These are phyloP conservation scores for Leptura quadrifasciata DNA, from an alignment of 2,888 invertebrate species.

Conservation along the genomic window DNA sequence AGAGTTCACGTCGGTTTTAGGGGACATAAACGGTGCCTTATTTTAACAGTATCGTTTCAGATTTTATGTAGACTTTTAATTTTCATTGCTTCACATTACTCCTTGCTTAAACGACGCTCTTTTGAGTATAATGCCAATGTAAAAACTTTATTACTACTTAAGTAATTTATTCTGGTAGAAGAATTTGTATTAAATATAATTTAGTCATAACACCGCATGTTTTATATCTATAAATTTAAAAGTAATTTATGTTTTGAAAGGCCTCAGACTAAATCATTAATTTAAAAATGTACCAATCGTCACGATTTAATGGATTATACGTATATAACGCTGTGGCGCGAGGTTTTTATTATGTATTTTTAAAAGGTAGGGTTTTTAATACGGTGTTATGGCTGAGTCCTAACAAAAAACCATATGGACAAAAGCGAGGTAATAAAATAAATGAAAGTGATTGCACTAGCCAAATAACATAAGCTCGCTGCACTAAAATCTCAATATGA, in stretches of 20 bases:
- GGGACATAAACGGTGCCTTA: slow-evolving; percentile 21
- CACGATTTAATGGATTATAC: slow-evolving; percentile 48
- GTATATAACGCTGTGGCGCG: neutral
- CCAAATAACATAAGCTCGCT: neutral
- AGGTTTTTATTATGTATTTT: slow-evolving; percentile 25
- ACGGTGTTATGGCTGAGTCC: slow-evolving; percentile 16
- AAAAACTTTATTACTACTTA: slow-evolving; percentile 22
- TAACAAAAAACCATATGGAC: slow-evolving; percentile 13
- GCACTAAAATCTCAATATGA: slow-evolving; percentile 64
- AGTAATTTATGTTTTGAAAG: slow-evolving; percentile 61
- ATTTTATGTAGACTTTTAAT: slow-evolving; percentile 33
- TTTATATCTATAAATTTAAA: slow-evolving; percentile 48
- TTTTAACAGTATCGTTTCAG: slow-evolving; percentile 24
- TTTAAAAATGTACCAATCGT: slow-evolving; percentile 53
- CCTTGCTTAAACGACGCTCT: slow-evolving; percentile 19
- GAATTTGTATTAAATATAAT: slow-evolving; percentile 42
- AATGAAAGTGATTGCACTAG: neutral
- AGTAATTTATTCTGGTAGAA: slow-evolving; percentile 38
- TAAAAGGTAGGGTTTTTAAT: slow-evolving; percentile 12
- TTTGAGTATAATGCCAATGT: slow-evolving; percentile 17
- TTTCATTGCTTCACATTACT: slow-evolving; percentile 25
- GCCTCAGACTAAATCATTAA: slow-evolving; percentile 58
- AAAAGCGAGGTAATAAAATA: slow-evolving; percentile 13
- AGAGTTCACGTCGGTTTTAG: neutral
- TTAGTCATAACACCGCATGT: slow-evolving; percentile 44